Conservation (phyloP, 2,797 vertebrate genomes). For the Syngnathus rostellatus region DNA sequence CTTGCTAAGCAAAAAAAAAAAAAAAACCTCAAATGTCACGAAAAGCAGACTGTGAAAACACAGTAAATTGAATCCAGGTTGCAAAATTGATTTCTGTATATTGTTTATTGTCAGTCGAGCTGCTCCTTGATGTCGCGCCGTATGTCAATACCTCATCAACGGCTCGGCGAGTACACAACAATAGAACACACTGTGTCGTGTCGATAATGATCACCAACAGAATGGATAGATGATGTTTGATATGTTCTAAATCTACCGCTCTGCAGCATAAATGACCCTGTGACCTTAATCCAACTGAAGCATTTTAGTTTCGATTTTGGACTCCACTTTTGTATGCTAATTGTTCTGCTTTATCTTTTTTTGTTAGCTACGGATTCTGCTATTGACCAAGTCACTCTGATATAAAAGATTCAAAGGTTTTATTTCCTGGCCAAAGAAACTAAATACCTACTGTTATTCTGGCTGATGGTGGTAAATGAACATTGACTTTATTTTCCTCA, state of each 20-base stretch:
- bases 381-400: neutral
- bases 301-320: neutral
- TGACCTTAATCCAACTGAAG: too few species aligned
- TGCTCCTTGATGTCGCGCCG: slow-evolving; percentile 30
- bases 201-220: slow-evolving; percentile 3
- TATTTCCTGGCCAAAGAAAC: too few species aligned
- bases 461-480: neutral
- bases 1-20: slow-evolving; percentile 9
- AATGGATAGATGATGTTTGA: neutral
- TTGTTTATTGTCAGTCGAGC: slow-evolving; percentile 45
- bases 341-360: neutral
- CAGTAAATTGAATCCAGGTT: slow-evolving; percentile 54
- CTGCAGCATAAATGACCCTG: neutral
- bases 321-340: neutral
- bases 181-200: neutral
- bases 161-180: neutral
- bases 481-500: slow-evolving; percentile 44
- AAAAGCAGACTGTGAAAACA: slow-evolving; percentile 37
- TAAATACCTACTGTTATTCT: slow-evolving; percentile 2
- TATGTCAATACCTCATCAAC: slow-evolving; percentile 33
- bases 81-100: slow-evolving; percentile 48
- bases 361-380: neutral
- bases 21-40: slow-evolving; percentile 6
- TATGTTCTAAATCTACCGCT: neutral
- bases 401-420: neutral